Conservation (phyloP, 2,888 invertebrate genomes). For the Diarsia rubi region DNA sequence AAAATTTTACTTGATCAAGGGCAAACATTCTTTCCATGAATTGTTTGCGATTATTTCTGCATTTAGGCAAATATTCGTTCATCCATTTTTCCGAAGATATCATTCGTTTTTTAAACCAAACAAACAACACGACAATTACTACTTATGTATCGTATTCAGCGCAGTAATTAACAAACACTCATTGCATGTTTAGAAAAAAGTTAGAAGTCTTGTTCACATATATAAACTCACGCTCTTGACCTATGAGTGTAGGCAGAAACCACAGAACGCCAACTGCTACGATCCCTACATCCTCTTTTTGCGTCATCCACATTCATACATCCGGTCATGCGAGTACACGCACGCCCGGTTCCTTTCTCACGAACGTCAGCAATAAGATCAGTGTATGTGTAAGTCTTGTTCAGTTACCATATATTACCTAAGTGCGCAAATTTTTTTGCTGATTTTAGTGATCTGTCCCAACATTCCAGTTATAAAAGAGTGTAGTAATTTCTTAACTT, state of each 20-base stretch:
- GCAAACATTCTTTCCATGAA: not conserved
- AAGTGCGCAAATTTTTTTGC: not conserved
- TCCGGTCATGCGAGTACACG: too few species aligned
- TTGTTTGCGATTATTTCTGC: slow-evolving; percentile 7
- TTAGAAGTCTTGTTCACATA: too few species aligned
- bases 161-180: not conserved
- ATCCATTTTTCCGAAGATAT: not conserved
- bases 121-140: not conserved
- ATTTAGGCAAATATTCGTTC: not conserved
- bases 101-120: not conserved
- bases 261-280: too few species aligned
- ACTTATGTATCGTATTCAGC: not conserved
- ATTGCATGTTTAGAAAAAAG: not conserved
- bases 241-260: too few species aligned
- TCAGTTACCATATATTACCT: not conserved
- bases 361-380: too few species aligned
- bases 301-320: too few species aligned
- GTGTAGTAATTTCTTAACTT: not conserved
- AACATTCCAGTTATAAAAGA: not conserved
- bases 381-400: too few species aligned
- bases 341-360: too few species aligned
- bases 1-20: not conserved
- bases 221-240: too few species aligned
- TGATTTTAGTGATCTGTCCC: not conserved
- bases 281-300: too few species aligned